phyloP scores from a whole-genome alignment of 2,888 invertebrate species.

The Heteromyza rotundicornis region DNA sequence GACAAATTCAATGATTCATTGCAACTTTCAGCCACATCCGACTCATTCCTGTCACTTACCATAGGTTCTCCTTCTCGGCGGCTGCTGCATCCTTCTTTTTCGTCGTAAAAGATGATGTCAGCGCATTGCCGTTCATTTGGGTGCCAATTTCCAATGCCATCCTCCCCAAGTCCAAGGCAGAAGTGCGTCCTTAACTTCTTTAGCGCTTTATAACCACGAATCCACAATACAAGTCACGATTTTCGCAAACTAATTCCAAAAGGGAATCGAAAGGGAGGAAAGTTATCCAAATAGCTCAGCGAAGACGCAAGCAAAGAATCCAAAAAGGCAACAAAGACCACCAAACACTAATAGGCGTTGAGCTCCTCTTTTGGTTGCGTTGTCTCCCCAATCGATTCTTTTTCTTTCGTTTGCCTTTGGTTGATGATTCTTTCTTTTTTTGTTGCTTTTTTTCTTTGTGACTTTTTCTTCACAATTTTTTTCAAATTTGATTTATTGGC shows the following conservation, averaged over 20 bases:
- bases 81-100: conserved; percentile 58
- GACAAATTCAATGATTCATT: no score
- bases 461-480: background rate
- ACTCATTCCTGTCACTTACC: no score
- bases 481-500: background rate
- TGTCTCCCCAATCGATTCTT: conserved; percentile 12
- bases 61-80: conserved; percentile 57
- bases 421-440: conserved; percentile 27
- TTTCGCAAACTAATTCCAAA: conserved; percentile 2
- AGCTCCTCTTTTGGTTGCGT: conserved; percentile 18
- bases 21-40: no score
- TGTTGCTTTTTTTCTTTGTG: conserved; percentile 21
- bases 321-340: background rate
- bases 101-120: conserved; percentile 57
- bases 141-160: conserved; percentile 59
- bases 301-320: conserved; percentile 5
- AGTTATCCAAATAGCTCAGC: background rate
- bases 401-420: conserved; percentile 13
- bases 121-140: conserved; percentile 58
- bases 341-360: conserved; percentile 17
- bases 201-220: conserved; percentile 1
- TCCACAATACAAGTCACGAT: conserved; percentile 17
- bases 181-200: background rate
- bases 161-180: conserved; percentile 23
- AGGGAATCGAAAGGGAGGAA: background rate